Percentiles rank a stretch among this genome's conserved stretches.
Evolutionary conservation across 1,140 invertebrate species (phyloP).

Genomic region (Steinernema feltiae): DNA sequence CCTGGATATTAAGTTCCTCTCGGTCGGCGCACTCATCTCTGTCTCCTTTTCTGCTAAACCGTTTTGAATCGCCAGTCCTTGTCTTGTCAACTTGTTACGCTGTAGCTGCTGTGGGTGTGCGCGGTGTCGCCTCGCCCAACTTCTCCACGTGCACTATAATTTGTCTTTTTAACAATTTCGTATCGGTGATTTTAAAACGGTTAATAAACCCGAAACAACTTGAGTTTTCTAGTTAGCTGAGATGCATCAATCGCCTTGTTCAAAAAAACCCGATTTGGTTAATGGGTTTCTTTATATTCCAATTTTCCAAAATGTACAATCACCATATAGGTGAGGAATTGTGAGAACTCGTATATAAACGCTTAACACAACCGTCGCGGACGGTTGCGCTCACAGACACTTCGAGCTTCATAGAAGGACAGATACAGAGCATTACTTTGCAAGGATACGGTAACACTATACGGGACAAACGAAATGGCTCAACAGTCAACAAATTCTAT

Average conservation of each 20-base stretch:
- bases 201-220: not conserved
- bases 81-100: not conserved
- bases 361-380: not conserved
- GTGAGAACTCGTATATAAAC: not conserved
- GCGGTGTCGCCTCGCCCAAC: not conserved
- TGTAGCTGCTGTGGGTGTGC: constrained; percentile 6
- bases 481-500: too few species aligned
- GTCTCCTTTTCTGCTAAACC: not conserved
- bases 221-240: too few species aligned
- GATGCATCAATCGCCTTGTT: too few species aligned
- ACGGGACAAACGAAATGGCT: too few species aligned
- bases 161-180: not conserved
- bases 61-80: not conserved
- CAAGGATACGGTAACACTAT: too few species aligned
- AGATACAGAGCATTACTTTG: too few species aligned
- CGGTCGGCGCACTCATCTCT: not conserved
- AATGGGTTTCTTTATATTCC: not conserved
- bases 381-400: not conserved
- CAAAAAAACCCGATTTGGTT: not conserved
- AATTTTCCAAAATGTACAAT: not conserved
- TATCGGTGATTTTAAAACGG: not conserved
- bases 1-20: constrained; percentile 45
- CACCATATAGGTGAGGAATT: not conserved
- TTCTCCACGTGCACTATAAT: not conserved
- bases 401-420: not conserved